Evolutionary conservation across 2,113 vertebrate species (phyloP).

Genomic region (Silurus asotus): DNA sequence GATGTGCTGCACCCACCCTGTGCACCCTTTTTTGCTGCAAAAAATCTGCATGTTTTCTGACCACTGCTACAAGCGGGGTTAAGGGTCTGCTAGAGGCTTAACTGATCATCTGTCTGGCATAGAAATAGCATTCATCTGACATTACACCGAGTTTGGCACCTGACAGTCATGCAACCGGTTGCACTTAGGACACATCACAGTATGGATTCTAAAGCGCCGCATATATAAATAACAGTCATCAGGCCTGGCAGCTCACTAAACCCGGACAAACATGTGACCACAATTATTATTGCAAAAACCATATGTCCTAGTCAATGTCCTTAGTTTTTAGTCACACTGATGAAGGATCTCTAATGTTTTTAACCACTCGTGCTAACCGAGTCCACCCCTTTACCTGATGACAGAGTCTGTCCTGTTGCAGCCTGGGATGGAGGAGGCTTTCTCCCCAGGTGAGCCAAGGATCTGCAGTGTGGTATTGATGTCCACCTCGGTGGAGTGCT

Average conservation of each 20-base stretch:
- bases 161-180: neutral
- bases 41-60: slow-evolving; percentile 18
- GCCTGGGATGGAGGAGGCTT: slow-evolving; percentile 95
- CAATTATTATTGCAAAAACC: neutral
- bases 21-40: slow-evolving; percentile 31
- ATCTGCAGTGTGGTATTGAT: slow-evolving; percentile 98
- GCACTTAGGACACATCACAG: slow-evolving; percentile 9
- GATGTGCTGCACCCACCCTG: slow-evolving; percentile 21
- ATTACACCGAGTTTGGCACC: neutral
- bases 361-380: neutral
- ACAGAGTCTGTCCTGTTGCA: slow-evolving; percentile 97
- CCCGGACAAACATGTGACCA: neutral
- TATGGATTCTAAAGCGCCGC: neutral
- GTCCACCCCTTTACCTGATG: slow-evolving; percentile 82
- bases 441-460: slow-evolving; percentile 96
- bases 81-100: neutral
- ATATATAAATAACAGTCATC: slow-evolving; percentile 27
- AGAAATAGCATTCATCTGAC: slow-evolving; percentile 30
- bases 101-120: slow-evolving; percentile 27
- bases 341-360: neutral
- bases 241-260: neutral
- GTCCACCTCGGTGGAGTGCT: slow-evolving; percentile 95
- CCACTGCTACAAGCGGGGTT: neutral
- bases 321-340: neutral
- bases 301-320: too few species aligned